Percentiles rank a stretch among this genome's conserved stretches.
Evolutionary conservation across 2,888 invertebrate genomes (phyloP).

Genomic region (Cataglyphis rosenhaueri): DNA sequence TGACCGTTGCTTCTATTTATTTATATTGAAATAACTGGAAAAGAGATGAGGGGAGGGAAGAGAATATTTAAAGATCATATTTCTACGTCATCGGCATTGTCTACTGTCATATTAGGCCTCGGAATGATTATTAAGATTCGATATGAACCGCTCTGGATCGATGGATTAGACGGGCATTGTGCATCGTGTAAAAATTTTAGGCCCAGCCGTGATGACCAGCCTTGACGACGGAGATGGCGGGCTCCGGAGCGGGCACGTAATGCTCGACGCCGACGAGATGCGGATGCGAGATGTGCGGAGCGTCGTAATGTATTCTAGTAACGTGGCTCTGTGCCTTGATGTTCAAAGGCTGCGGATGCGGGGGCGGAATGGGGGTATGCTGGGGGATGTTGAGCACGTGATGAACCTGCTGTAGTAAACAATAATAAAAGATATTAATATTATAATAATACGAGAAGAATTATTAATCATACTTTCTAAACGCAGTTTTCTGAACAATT

Average conservation of each 20-base stretch:
- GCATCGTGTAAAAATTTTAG: slow-evolving; percentile 33
- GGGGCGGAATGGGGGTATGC: slow-evolving; percentile 80
- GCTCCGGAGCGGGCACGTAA: slow-evolving; percentile 86
- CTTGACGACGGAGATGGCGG: slow-evolving; percentile 87
- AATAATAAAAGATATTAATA: slow-evolving; percentile 18
- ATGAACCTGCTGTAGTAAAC: slow-evolving; percentile 58
- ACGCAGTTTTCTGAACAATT: not conserved
- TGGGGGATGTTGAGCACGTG: slow-evolving; percentile 81
- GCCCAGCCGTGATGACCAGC: slow-evolving; percentile 82
- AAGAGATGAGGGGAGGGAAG: not conserved
- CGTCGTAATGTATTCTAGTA: slow-evolving; percentile 78
- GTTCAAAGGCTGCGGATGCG: slow-evolving; percentile 82
- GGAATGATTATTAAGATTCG: slow-evolving; percentile 54
- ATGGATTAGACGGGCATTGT: slow-evolving; percentile 65
- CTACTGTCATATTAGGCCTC: slow-evolving; percentile 55
- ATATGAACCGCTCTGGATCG: slow-evolving; percentile 76
- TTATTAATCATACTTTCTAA: not conserved
- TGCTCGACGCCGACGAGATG: slow-evolving; percentile 87
- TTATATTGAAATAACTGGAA: not conserved
- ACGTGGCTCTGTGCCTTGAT: slow-evolving; percentile 79
- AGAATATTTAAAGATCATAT: not conserved
- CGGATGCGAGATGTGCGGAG: slow-evolving; percentile 85
- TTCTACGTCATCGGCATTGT: slow-evolving; percentile 46
- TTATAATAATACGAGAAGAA: not conserved
- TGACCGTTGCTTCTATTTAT: not conserved